Conservation (phyloP, 2,797 vertebrate species). For the Chelonia mydas region DNA sequence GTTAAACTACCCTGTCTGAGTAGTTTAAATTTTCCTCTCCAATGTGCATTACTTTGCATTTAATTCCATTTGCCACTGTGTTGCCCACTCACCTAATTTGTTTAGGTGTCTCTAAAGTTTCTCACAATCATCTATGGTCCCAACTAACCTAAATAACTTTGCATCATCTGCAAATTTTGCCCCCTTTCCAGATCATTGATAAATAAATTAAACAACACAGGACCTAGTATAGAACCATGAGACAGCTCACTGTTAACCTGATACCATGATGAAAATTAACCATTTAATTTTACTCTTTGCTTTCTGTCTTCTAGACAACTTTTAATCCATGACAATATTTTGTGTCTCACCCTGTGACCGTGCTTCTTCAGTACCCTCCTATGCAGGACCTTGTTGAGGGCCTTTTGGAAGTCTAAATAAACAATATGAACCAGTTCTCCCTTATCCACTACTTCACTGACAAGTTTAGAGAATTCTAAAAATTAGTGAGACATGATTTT, state of each 20-base stretch:
- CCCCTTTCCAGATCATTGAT: constrained; percentile 11
- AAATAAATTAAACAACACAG: background rate
- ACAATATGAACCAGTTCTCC: background rate
- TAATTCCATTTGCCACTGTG: background rate
- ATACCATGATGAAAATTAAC: background rate
- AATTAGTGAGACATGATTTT: background rate
- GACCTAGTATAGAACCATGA: background rate
- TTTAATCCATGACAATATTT: constrained; percentile 5
- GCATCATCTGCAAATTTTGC: background rate
- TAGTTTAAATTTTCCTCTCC: background rate
- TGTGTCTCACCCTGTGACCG: background rate
- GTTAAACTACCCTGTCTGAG: background rate
- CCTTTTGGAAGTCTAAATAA: background rate
- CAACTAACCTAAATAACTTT: background rate
- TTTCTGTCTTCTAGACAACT: background rate
- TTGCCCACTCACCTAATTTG: background rate
- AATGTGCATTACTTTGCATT: background rate
- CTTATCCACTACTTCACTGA: background rate
- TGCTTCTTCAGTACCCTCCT: background rate
- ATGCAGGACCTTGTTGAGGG: background rate
- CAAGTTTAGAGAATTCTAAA: background rate
- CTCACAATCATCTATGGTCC: background rate
- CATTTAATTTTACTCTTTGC: background rate
- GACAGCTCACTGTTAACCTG: background rate
- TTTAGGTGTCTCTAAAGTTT: background rate